Percentiles rank a stretch among this genome's conserved stretches.
These are phyloP conservation scores for Olivierus martensii DNA, from an alignment of 1,140 invertebrate genomes.

Conservation along the genomic window DNA sequence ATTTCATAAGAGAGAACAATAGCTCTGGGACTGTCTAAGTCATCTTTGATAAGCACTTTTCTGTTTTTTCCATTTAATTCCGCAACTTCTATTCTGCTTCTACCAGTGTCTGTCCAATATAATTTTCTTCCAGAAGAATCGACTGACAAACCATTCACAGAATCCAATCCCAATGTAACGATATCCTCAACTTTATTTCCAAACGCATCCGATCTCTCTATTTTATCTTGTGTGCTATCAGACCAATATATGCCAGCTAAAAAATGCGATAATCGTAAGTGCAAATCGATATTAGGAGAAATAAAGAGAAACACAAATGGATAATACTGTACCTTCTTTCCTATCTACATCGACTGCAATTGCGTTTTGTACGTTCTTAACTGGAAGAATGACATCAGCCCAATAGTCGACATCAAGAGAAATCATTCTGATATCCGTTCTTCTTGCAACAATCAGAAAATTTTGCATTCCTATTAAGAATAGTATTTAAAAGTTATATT, in stretches of 20 bases:
- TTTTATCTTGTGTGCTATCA: constrained; percentile 59
- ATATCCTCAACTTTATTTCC: constrained; percentile 49
- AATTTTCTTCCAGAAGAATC: constrained; percentile 49
- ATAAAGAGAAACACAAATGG: no score
- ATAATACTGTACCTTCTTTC: constrained; percentile 38
- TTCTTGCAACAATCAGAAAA: constrained; percentile 66
- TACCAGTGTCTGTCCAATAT: constrained; percentile 81
- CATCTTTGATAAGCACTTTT: constrained; percentile 62
- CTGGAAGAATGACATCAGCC: constrained; percentile 64
- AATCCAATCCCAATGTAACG: constrained; percentile 58
- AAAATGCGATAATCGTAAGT: no score
- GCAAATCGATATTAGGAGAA: no score
- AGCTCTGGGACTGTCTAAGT: constrained; percentile 56
- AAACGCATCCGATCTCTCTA: constrained; percentile 56
- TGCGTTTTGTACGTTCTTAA: constrained; percentile 54
- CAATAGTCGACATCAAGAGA: constrained; percentile 71
- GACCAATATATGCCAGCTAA: constrained; percentile 59
- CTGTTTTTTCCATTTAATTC: constrained; percentile 40
- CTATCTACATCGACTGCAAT: constrained; percentile 70
- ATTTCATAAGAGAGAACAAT: constrained; percentile 67
- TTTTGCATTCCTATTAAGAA: constrained; percentile 36
- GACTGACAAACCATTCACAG: constrained; percentile 65
- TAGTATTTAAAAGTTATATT: no score
- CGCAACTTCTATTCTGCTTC: constrained; percentile 73
- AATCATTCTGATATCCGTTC: constrained; percentile 63